Conservation (phyloP, 1,140 invertebrate species). For the Wasmannia auropunctata region DNA sequence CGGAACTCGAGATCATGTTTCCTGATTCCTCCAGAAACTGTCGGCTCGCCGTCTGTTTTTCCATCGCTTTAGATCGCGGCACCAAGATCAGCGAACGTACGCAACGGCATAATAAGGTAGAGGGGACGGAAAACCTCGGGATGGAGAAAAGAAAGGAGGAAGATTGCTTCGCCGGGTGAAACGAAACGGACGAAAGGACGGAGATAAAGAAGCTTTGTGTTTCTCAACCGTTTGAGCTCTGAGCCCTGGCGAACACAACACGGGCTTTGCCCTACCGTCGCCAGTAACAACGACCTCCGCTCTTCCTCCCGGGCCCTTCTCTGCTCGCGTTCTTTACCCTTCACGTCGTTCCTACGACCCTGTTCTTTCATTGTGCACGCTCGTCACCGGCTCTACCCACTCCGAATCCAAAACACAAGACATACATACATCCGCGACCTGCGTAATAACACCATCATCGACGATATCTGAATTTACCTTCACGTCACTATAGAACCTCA, state of each 20-base stretch:
- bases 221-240: conserved; percentile 72
- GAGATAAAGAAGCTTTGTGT: conserved; percentile 76
- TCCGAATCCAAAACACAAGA: conserved; percentile 8
- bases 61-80: conserved; percentile 24
- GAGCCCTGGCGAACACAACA: conserved; percentile 52
- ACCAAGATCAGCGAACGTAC: conserved; percentile 29
- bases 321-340: conserved; percentile 8
- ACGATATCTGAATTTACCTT: conserved; percentile 50
- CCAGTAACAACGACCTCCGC: conserved; percentile 56
- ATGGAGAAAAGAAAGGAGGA: conserved; percentile 51
- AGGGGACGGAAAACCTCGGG: conserved; percentile 38
- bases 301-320: conserved; percentile 21
- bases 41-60: conserved; percentile 40
- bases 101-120: conserved; percentile 45
- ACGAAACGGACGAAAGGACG: conserved; percentile 62
- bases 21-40: not conserved
- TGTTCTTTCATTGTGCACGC: conserved; percentile 34
- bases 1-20: conserved; percentile 26
- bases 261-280: conserved; percentile 55
- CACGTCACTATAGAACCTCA: not conserved
- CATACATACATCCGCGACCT: conserved; percentile 41
- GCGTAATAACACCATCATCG: conserved; percentile 59
- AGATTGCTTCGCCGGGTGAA: conserved; percentile 71
- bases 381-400: conserved; percentile 15
- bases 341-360: conserved; percentile 42